phyloP scores from a whole-genome alignment of 2,888 invertebrate species.

The Mallateleia sp. region DNA sequence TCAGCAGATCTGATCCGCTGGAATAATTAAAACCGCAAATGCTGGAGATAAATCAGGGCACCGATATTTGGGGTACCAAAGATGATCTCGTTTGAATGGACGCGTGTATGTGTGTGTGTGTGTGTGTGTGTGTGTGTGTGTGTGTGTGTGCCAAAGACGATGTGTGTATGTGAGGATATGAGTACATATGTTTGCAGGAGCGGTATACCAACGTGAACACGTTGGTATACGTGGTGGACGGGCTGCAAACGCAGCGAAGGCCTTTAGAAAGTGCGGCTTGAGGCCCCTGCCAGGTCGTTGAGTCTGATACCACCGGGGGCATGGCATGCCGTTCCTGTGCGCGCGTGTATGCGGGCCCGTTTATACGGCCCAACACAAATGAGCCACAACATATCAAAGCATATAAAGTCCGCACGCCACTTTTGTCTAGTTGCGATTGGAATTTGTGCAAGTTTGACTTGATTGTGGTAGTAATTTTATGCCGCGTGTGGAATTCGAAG shows the following conservation, averaged over 20 bases:
- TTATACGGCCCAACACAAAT: slow-evolving; percentile 65
- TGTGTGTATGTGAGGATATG: slow-evolving; percentile 40
- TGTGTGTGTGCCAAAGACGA: no score
- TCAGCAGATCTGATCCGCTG: no score
- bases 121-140: no score
- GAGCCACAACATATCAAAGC: slow-evolving; percentile 65
- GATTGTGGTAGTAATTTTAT: slow-evolving; percentile 53
- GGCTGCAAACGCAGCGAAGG: slow-evolving; percentile 86
- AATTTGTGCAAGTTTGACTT: slow-evolving; percentile 65
- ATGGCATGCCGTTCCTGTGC: slow-evolving; percentile 80
- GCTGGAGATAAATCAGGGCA: no score
- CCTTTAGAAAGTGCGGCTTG: slow-evolving; percentile 88
- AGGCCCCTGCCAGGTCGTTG: slow-evolving; percentile 85
- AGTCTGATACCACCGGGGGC: slow-evolving; percentile 84
- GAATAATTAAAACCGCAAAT: no score
- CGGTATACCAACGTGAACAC: slow-evolving; percentile 35
- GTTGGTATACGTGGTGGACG: slow-evolving; percentile 70
- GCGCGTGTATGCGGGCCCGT: slow-evolving; percentile 71
- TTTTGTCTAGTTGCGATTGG: slow-evolving; percentile 74
- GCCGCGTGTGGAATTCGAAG: slow-evolving; percentile 60
- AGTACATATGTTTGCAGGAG: slow-evolving; percentile 63
- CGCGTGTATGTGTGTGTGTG: no score
- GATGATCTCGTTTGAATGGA: no score
- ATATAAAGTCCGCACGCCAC: slow-evolving; percentile 65
- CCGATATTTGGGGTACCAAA: no score